Conservation (phyloP, 2,113 vertebrate genomes). For the Phalacrocorax pelagicus region DNA sequence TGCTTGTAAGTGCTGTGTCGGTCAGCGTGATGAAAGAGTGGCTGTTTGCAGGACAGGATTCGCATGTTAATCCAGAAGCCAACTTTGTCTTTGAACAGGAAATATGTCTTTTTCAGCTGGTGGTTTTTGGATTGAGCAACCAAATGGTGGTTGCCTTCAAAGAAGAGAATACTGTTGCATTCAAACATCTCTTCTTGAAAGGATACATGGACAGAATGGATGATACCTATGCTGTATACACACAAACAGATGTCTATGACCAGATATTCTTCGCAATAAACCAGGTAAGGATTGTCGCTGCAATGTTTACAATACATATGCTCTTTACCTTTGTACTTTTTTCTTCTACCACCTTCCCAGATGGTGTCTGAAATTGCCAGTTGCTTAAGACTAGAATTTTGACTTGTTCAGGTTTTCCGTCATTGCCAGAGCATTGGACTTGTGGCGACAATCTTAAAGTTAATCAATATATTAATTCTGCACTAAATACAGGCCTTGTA, state of each 20-base stretch:
- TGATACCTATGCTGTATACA: constrained; percentile 86
- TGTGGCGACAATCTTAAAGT: neutral
- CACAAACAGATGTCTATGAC: constrained; percentile 83
- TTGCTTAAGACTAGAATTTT: neutral
- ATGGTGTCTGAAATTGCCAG: neutral
- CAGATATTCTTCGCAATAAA: constrained; percentile 85
- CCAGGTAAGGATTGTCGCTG: constrained; percentile 70
- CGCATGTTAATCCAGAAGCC: neutral
- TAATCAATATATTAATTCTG: neutral
- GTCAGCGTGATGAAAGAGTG: neutral
- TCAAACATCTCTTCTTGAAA: constrained; percentile 93
- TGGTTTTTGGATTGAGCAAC: constrained; percentile 94
- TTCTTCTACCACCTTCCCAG: neutral
- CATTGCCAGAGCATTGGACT: neutral
- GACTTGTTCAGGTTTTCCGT: neutral
- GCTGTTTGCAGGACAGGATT: neutral
- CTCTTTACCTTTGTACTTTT: neutral
- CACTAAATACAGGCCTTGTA: neutral
- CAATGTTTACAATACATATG: neutral
- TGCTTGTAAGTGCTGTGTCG: neutral
- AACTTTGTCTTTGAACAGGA: neutral
- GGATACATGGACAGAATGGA: constrained; percentile 80
- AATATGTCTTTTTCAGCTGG: constrained; percentile 78
- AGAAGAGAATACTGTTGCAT: constrained; percentile 88
- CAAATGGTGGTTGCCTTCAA: constrained; percentile 97